Base-by-base conservation (phyloP, 1,140 invertebrate genomes). In the Arctopsyche grandis region DNA sequence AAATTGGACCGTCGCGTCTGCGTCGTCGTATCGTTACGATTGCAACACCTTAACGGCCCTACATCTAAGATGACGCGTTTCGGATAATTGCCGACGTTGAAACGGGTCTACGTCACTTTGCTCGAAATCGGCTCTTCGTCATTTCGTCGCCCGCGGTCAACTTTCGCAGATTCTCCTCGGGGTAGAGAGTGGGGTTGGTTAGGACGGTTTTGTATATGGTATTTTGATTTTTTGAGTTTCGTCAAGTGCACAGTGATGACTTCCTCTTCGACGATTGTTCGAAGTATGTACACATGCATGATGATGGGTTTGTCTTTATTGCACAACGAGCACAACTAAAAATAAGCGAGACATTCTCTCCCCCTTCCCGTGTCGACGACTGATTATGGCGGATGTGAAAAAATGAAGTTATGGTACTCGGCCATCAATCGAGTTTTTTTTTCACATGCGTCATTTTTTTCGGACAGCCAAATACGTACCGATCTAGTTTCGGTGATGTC, bases 401-500 rank as follows among this genome's bases (percentile, higher is more conserved):
- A 66, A 66, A 66, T 24, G n/a, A 66, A 26, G 24, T 66, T 66
- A 66, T 66, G 63, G 58, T 22, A 22, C 19, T 7, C 58, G 21
- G 24, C 63, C 63, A 66, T 66, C 63, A 24, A 24, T 66, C 63
- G 9, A 29, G 63, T 66, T 66, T 29, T 66, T 66, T 66, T 26
- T 12, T 21, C 9, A 4, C 16, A 60, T 60, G 1, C 19, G 63
- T 26, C 48, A 14, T 52, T 56, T 74, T 52, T 74, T 48, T 24
- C 38, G 38, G 5, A 71, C 24, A 1, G 43, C 74, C 74, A 76
- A 63, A 76, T 76, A 63, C 26, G 74, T 19, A 63, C 12, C 26
- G 74, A 76, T 76, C 74, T 63, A 76, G 74, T 76, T 76, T 76
- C 26, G 74, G 29, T 76, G 74, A 76, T 48, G 74, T 76, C 74